Base-by-base conservation (phyloP, 2,113 vertebrate species). In the Dromiciops gliroides region DNA sequence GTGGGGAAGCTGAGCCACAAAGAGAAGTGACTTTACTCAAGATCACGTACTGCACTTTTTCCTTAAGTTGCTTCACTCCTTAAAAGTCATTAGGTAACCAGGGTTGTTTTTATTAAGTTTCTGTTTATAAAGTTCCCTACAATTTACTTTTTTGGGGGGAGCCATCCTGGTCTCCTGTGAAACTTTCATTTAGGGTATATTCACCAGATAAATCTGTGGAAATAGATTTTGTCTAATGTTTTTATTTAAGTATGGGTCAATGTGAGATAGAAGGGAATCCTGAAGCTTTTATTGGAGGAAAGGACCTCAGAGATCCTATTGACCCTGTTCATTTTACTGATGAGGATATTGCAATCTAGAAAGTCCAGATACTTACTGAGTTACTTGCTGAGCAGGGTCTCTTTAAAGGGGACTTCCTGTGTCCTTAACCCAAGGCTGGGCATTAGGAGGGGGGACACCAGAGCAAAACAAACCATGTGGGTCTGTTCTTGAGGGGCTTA, bases 311-410 rank as follows among this genome's bases (percentile, higher is more conserved):
- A 44, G n/a, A 44, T 23, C 19, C 67, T 44, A 23, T 44, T 44
- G 67, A 83, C 37, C 19, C 37, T 83, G 1, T 75, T 83, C 37
- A 89, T 95, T 96, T 53, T 92, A 89, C 31, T 93, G 92, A 89
- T 90, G 75, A 93, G 92, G 93, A 60, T 92, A 83, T 92, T 3
- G 90, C 96, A 92, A 92, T 19, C 48, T 44, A 31, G 88, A 51
- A 44, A 89, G 49, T 83, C n/a, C 5, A 83, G 67, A 83, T 37
- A 44, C 67, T 83, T 44, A 6, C 28, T 51, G n/a, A 51, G 89
- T 52, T 90, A 25, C 3, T 2, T 31, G 8, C 12, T 23, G 93
- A 51, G 11, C 49, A 75, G 67, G 91, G 88, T 3, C 91, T 48
- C 22, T 83, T 83, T 83, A 67, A 83, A 83, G n/a, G 19, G n/a